Base-by-base conservation (phyloP, 2,888 invertebrate species). In the Prosapia bicincta region DNA sequence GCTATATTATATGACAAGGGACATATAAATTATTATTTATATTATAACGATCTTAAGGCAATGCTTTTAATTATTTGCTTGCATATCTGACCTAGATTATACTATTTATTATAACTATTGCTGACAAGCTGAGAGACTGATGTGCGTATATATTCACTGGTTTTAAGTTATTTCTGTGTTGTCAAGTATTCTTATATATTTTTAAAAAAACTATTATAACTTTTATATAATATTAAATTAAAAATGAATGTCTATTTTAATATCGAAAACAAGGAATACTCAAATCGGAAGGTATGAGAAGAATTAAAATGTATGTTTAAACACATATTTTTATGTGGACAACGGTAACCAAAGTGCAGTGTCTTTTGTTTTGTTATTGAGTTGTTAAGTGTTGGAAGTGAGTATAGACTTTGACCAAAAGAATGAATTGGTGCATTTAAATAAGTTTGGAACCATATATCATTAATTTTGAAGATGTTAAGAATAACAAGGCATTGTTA, bases 341-440 rank as follows among this genome's bases (percentile, higher is more conserved):
- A 74, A 74, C 69, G 69, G 30, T 69, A 74, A 74, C 74, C 74
- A 74, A 74, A 74, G 74, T 74, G 74, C 69, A 69, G 74, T 74
- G 74, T 74, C 74, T 74, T 74, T 74, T 73, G 68, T 74, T 74
- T 74, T 54, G 54, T 54, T 54, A 54, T 54, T 54, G 38, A 38
- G 54, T 54, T 38, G 20, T n/a, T 54, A 54, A 54, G 20, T 54
- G 54, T 54, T 54, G 20, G 20, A 54, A 38, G 38, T 15, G 15
- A 13, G 38, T 10, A 38, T 15, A 38, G 15, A 38, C 7, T 15
- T 15, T 6, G 38, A 38, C 38, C 38, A 38, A 38, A 54, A 54
- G 5, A 20, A 20, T 54, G 20, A 10, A 54, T 54, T 54, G 54
- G 54, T 54, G 54, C 54, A 54, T 54, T 54, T 54, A 54, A n/a